These are phyloP conservation scores for Polylopha cassiicola DNA, from an alignment of 2,888 invertebrate species.

Conservation along the genomic window DNA sequence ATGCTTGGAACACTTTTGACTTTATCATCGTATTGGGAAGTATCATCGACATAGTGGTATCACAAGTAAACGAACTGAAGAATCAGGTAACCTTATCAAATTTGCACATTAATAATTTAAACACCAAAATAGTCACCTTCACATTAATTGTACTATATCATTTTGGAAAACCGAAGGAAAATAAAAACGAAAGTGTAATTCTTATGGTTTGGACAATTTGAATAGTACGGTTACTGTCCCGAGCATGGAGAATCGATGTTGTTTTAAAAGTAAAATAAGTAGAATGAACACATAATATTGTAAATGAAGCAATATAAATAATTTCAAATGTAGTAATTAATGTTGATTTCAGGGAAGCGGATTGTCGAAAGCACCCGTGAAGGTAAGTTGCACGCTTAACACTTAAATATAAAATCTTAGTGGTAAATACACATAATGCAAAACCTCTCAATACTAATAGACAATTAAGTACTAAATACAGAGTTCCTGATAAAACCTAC, in stretches of 20 bases:
- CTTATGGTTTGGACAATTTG: slow-evolving; percentile 36
- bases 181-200: not conserved
- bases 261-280: slow-evolving; percentile 58
- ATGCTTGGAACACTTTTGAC: slow-evolving; percentile 98
- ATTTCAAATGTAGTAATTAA: slow-evolving; percentile 43
- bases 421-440: slow-evolving; percentile 17
- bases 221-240: slow-evolving; percentile 62
- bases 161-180: not conserved
- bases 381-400: slow-evolving; percentile 65
- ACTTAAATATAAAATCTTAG: slow-evolving; percentile 44
- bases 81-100: slow-evolving; percentile 61
- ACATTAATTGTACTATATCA: slow-evolving; percentile 17
- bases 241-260: slow-evolving; percentile 66
- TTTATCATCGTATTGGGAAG: slow-evolving; percentile 97
- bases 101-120: too few species aligned
- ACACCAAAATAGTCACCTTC: slow-evolving; percentile 2
- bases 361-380: slow-evolving; percentile 58
- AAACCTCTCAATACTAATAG: not conserved
- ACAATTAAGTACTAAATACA: slow-evolving; percentile 1
- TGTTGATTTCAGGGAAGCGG: slow-evolving; percentile 73
- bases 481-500: not conserved
- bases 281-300: slow-evolving; percentile 36
- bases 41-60: slow-evolving; percentile 97
- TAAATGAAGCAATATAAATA: slow-evolving; percentile 13
- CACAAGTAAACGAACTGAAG: slow-evolving; percentile 94